Conservation (phyloP, 2,888 invertebrate species). For the Drosophila pseudotakahashii region DNA sequence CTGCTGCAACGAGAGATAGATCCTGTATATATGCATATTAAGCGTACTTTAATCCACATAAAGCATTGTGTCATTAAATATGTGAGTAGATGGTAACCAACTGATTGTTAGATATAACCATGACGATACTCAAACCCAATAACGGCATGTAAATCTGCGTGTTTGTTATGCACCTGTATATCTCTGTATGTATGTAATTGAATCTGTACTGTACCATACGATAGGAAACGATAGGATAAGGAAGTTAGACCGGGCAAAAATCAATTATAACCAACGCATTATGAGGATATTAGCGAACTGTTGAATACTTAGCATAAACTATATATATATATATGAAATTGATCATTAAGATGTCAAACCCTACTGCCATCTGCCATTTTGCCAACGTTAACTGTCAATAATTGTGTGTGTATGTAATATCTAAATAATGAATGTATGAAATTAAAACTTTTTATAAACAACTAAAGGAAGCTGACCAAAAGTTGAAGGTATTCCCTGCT, state of each 20-base stretch:
- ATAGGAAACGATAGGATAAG: slow-evolving; percentile 29
- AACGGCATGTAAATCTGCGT: slow-evolving; percentile 35
- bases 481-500: slow-evolving; percentile 29
- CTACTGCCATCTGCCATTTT: slow-evolving; percentile 65
- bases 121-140: slow-evolving; percentile 9
- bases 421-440: slow-evolving; percentile 31
- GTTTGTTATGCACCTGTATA: slow-evolving; percentile 55
- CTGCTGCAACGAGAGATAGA: slow-evolving; percentile 20
- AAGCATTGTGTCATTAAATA: slow-evolving; percentile 11
- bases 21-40: slow-evolving; percentile 14
- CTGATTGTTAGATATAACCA: slow-evolving; percentile 25
- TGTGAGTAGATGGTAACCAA: slow-evolving; percentile 7
- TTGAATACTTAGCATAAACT: slow-evolving; percentile 23
- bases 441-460: slow-evolving; percentile 11
- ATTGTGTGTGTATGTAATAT: slow-evolving; percentile 50
- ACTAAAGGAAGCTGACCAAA: slow-evolving; percentile 32
- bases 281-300: slow-evolving; percentile 29
- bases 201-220: slow-evolving; percentile 49
- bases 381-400: slow-evolving; percentile 73
- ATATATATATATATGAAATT: slow-evolving; percentile 29
- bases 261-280: slow-evolving; percentile 42
- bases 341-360: slow-evolving; percentile 34
- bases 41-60: slow-evolving; percentile 7
- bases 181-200: slow-evolving; percentile 54
- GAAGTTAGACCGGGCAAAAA: slow-evolving; percentile 29